Evolutionary conservation across 1,140 invertebrate genomes (phyloP), one percentile per base, ranked within the genome.

Genomic region (Dryas iulia): DNA sequence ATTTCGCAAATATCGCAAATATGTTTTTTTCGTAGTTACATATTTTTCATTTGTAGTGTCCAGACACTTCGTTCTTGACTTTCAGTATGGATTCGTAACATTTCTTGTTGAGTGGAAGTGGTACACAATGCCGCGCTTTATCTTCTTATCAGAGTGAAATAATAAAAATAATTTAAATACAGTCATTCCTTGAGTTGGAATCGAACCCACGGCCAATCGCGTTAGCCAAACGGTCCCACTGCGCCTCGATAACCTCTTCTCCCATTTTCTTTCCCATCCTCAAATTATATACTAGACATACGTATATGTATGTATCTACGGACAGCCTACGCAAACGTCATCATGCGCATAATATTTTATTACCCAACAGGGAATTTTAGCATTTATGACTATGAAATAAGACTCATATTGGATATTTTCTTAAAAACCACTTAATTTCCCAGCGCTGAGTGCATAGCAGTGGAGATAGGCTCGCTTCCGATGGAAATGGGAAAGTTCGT

Each of bases 271-370:
- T 47, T 21, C 14, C 18, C 1, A 4, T 8, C 10, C 18, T 47
- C 14, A 47, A 47, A 47, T 47, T 47, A 47, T 47, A 47, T 47
- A 2, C 18, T 3, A 21, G 1, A 31, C 30, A 31, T 31, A 12
- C 6, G n/a, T 39, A 39, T n/a, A 0, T 18, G 6, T 47, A 47
- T 18, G 12, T 21, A n/a, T n/a, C n/a, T n/a, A n/a, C n/a, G 8
- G 14, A 47, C 39, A 47, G 39, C 39, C 39, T 47, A 47, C 39
- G 39, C 39, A 47, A 47, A 47, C 39, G 33, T 39, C 33, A 47
- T 47, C 14, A 47, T 47, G 39, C 39, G 39, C 14, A 18, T 47
- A 18, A 47, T 47, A 47, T 47, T 21, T 47, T 10, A 47, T 21
- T n/a, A 10, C 39, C 14, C 18, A 7, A 1, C 18, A 47, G 21